Evolutionary conservation across 1,140 invertebrate genomes (phyloP).

Genomic region (Cydia strobilella): DNA sequence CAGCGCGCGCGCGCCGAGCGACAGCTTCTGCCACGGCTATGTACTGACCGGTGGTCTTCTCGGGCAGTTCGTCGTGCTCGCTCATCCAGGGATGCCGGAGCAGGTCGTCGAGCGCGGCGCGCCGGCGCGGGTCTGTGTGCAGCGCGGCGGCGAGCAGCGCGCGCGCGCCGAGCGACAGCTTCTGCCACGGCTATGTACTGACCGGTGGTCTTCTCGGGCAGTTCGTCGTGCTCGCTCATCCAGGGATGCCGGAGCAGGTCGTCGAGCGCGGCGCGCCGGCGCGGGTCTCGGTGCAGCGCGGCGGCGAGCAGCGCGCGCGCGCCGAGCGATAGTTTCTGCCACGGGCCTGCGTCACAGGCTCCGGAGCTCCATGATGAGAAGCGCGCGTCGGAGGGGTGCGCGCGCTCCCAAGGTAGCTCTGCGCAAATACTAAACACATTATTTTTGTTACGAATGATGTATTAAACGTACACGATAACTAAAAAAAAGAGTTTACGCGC

Average conservation of each 20-base stretch:
- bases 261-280: slow-evolving; percentile 91
- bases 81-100: slow-evolving; percentile 7
- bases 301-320: slow-evolving; percentile 88
- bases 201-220: neutral
- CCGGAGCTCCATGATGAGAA: slow-evolving; percentile 87
- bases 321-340: slow-evolving; percentile 90
- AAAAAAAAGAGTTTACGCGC: no score
- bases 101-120: slow-evolving; percentile 87
- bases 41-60: no score
- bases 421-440: slow-evolving; percentile 22
- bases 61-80: slow-evolving; percentile 11
- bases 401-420: slow-evolving; percentile 96
- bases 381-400: slow-evolving; percentile 85
- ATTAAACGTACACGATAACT: no score
- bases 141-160: slow-evolving; percentile 89
- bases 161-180: slow-evolving; percentile 88
- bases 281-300: slow-evolving; percentile 86
- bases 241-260: slow-evolving; percentile 45
- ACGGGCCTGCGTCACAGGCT: slow-evolving; percentile 85
- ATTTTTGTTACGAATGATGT: no score
- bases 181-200: slow-evolving; percentile 80
- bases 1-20: slow-evolving; percentile 87
- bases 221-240: neutral
- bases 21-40: slow-evolving; percentile 90
- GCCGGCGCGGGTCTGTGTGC: no score